Evolutionary conservation across 2,888 invertebrate genomes (phyloP), one percentile per base, ranked within the genome.

Genomic region (Crocallis elinguaria): DNA sequence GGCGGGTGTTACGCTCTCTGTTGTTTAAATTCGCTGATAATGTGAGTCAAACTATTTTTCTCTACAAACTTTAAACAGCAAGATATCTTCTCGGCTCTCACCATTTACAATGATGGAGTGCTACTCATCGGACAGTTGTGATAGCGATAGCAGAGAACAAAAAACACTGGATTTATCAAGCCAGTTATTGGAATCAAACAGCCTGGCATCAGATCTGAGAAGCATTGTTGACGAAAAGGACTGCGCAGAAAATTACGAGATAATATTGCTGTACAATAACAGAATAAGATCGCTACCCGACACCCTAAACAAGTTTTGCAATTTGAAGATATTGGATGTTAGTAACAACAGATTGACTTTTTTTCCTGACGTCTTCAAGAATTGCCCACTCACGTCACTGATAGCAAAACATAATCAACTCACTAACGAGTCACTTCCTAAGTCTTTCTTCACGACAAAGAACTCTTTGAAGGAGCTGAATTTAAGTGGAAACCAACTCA

Each of bases 331-430:
- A 51, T 87, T 99, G 71, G 98, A 98, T 82, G 88, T 98, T 23
- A 98, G 98, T 77, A 96, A 96, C 74, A 99, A 98, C 82, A 94
- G 94, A 41, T 87, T 99, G 54, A 94, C 93, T 7, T 84, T 89
- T 56, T 85, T 99, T 38, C 96, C 98, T 8, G 95, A 97, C 66
- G 94, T 96, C 55, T 92, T 99, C 45, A 92, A 94, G 52, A 90
- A 93, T 63, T 94, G 98, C 69, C 94, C 94, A 6, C 90, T 99
- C 60, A 94, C 93, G 39, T 95, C 95, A 30, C 87, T 99, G 35
- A 94, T 97, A 53, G 96, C 96, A 1, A 97, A 97, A 88, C 98
- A 98, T 83, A 99, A 99, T 85, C 90, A 93, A 50, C 88, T 99
- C 36, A 94, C 94, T 1, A 96, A 96, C 72, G 94, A 95, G 57